These are phyloP conservation scores for Calypte anna DNA, from an alignment of 2,113 vertebrate species.

Conservation along the genomic window DNA sequence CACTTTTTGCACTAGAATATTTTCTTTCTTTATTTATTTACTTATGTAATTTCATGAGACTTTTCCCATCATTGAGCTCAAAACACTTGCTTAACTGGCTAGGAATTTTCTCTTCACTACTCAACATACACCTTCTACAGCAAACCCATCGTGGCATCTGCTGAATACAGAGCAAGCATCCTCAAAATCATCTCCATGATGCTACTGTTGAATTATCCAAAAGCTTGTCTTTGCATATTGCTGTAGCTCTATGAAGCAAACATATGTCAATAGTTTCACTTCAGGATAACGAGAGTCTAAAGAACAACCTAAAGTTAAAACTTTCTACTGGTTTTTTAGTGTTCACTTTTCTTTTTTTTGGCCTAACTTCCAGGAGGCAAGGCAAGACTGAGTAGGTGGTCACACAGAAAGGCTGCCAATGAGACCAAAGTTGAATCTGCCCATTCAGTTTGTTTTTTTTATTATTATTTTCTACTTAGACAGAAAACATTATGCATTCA, in stretches of 20 bases:
- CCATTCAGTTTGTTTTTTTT: background rate
- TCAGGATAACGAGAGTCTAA: background rate
- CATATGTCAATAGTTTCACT: background rate
- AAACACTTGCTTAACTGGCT: background rate
- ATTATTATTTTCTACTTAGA: conserved; percentile 10
- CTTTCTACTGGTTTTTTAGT: background rate
- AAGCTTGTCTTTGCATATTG: background rate
- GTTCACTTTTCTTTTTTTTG: background rate
- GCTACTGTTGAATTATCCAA: background rate
- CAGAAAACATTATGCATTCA: background rate
- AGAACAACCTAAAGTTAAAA: background rate
- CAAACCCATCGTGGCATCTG: background rate
- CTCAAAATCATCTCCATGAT: background rate
- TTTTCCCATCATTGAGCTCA: background rate
- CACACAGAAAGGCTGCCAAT: background rate
- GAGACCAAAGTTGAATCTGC: background rate
- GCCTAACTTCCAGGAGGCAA: background rate
- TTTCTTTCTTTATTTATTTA: background rate
- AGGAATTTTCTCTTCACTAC: background rate
- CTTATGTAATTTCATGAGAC: background rate
- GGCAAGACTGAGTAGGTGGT: background rate
- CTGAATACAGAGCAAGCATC: background rate
- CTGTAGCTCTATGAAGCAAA: background rate
- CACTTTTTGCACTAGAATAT: background rate
- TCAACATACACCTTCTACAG: background rate